Evolutionary conservation across 2,888 invertebrate species (phyloP), one percentile per base, ranked within the genome.

Genomic region (Nemurella pictetii): DNA sequence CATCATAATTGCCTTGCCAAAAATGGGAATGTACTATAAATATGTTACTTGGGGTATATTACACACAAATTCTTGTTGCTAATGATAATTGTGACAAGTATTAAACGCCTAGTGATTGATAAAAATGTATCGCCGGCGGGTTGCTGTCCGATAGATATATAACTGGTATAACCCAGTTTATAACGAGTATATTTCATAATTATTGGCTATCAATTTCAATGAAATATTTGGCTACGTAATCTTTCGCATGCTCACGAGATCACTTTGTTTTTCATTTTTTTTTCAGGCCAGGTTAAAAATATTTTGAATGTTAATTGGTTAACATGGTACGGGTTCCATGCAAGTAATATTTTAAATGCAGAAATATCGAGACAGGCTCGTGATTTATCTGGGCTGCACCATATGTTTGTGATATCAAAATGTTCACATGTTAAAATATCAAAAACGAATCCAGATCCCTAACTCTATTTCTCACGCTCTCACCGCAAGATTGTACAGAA

Each of bases 81-180:
- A 78, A 78, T 78, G 78, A 26, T 77, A 77, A 78, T 30, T 30
- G 78, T 78, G 5, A 4, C 75, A 75, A 27, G 15, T 55, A 35
- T 55, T 55, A 55, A 55, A 20, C 20, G 55, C 55, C 55, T 55
- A 20, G 55, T 55, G 15, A 55, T 55, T 55, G 55, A 55, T 55
- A 12, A 3, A 55, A 55, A 55, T 3, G 55, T 55, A 20, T 55
- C 9, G 55, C 55, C 55, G 15, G 55, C 9, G 55, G 55, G 55
- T 55, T 20, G 55, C 20, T 55, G 55, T 55, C 20, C 5, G 55
- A 55, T 55, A 55, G 55, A n/a, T n/a, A n/a, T n/a, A n/a, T n/a
- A n/a, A n/a, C n/a, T n/a, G n/a, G 55, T 55, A 12, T 55, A 55
- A 55, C 55, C 55, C 55, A 55, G 55, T 55, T 55, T 55, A 55